These are phyloP conservation scores for Esox lucius DNA, from an alignment of 2,797 vertebrate genomes.

Conservation along the genomic window DNA sequence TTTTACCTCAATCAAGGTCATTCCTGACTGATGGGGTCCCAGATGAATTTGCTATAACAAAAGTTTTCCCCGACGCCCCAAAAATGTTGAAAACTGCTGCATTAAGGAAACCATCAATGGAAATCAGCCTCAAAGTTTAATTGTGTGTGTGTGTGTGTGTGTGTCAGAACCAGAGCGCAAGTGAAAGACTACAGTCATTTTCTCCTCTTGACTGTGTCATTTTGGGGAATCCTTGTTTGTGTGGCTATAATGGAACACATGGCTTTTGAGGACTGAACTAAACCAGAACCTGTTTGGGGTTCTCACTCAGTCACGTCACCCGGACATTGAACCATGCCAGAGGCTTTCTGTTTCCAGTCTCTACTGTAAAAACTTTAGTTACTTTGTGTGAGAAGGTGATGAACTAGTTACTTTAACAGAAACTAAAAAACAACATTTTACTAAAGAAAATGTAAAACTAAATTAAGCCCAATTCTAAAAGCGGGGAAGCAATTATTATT, in stretches of 20 bases:
- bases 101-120: neutral
- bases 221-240: constrained; percentile 12
- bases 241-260: neutral
- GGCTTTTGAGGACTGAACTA: neutral
- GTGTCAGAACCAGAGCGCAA: neutral
- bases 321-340: neutral
- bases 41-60: too few relatives aligned
- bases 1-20: too few relatives aligned
- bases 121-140: too few relatives aligned
- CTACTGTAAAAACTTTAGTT: neutral
- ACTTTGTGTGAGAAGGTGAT: neutral
- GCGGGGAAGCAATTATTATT: neutral
- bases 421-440: too few relatives aligned
- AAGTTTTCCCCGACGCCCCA: too few relatives aligned
- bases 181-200: neutral
- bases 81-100: too few relatives aligned
- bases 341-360: neutral
- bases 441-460: neutral
- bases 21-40: too few relatives aligned
- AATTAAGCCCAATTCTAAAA: neutral
- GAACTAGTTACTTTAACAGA: neutral
- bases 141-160: too few relatives aligned
- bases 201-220: neutral
- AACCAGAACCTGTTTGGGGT: neutral
- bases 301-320: neutral